Conservation (phyloP, 2,113 vertebrate species). For the Cacatua alba region DNA sequence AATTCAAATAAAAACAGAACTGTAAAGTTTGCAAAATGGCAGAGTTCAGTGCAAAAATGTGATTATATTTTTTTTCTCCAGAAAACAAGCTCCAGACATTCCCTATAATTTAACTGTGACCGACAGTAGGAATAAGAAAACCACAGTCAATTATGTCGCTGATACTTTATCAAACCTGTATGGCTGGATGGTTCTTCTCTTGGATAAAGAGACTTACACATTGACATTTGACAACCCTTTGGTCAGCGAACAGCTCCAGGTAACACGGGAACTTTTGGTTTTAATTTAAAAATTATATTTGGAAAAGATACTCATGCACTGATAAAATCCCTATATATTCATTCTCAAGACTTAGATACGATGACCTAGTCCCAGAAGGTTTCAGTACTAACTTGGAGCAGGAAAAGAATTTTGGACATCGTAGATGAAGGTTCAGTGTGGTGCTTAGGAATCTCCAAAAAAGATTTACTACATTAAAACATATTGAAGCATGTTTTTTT, state of each 20-base stretch:
- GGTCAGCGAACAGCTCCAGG: conserved; percentile 61
- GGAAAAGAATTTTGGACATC: neutral
- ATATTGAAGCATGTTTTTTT: neutral
- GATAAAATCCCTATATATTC: neutral
- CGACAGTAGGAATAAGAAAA: conserved; percentile 73
- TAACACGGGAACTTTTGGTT: neutral
- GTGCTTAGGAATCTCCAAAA: neutral
- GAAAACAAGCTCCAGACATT: conserved; percentile 34
- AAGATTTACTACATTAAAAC: neutral
- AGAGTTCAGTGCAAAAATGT: neutral
- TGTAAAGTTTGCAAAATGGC: neutral
- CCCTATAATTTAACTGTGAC: conserved; percentile 72
- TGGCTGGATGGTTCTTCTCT: conserved; percentile 77
- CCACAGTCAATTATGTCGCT: conserved; percentile 66
- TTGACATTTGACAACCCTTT: conserved; percentile 57
- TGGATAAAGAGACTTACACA: conserved; percentile 72
- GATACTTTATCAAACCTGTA: conserved; percentile 73
- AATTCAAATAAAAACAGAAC: neutral
- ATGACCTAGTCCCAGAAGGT: neutral
- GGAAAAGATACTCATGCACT: neutral
- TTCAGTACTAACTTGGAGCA: neutral
- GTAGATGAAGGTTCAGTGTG: neutral
- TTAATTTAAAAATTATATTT: neutral
- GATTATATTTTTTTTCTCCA: conserved; percentile 10
- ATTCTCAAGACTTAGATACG: neutral